Base-by-base conservation (phyloP, 1,140 invertebrate species). In the Camponotus floridanus region DNA sequence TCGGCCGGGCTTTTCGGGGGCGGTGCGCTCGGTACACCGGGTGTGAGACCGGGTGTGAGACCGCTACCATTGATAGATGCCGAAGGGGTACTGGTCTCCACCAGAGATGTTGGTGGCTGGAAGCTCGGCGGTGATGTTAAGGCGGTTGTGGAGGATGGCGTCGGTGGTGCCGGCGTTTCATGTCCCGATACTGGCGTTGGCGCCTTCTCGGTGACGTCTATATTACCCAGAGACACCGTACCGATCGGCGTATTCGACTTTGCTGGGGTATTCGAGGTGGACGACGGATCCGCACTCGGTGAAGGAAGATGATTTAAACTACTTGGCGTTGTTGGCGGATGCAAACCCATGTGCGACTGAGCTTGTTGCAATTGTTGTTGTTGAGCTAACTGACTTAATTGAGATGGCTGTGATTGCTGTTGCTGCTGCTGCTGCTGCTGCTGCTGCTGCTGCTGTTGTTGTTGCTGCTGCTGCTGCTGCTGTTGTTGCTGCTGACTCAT, bases 1-100 rank as follows among this genome's bases (percentile, higher is more conserved):
- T 96, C 96, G 91, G 96, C 95, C n/a, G 96, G 96, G 88, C 95
- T 96, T 76, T 96, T 96, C 13, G 95, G 94, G 5, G 96, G 95
- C 85, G 90, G 92, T 9, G 89, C 85, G 36, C 93, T 91, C n/a
- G 92, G 86, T 6, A 91, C 76, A 55, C 81, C 76, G 55, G 89
- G 68, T 61, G 86, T 90, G 48, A 91, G 42, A 55, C 81, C 76
- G 55, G 89, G 68, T 61, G 86, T 90, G 48, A 91, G 42, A 33
- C 74, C 92, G 65, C 79, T 62, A 67, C 90, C 88, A 79, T 91
- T 94, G 62, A 90, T 85, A 26, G 91, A 84, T 18, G 76, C 74
- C 76, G 88, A 80, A 33, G 65, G 81, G 31, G 74, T 92, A 55
- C 39, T 94, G 74, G 65, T 92, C 76, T 90, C 92, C 85, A 92